A percentile compares a stretch with the other conserved stretches of the same genome.
Evolutionary conservation across 37 sponge, comb jelly and placozoan genomes (phyloP).

Genomic region (Diacarnus erythraeanus): DNA sequence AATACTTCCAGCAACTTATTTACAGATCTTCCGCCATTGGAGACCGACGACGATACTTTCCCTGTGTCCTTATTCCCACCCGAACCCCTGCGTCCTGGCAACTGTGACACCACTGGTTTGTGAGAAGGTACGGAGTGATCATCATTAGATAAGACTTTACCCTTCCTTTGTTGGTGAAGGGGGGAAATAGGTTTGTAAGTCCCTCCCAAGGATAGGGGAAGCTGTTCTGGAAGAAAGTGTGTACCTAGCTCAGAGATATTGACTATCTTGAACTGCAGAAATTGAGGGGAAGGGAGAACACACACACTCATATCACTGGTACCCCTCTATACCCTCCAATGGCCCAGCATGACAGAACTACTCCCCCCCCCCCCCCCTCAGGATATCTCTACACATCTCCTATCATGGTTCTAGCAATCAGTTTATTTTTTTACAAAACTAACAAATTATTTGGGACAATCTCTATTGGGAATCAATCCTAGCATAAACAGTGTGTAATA

Average conservation of each 20-base stretch:
- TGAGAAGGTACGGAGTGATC: background rate
- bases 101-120: background rate
- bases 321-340: too few relatives aligned
- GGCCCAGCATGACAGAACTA: too few relatives aligned
- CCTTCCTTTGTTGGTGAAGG: background rate
- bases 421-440: background rate
- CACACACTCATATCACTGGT: too few relatives aligned
- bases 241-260: slow-evolving; percentile 17
- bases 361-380: too few relatives aligned
- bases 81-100: background rate
- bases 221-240: slow-evolving; percentile 8
- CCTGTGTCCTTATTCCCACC: background rate
- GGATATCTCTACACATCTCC: too few relatives aligned
- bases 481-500: too few relatives aligned
- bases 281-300: background rate
- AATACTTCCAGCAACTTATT: background rate
- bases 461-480: too few relatives aligned
- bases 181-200: slow-evolving; percentile 1
- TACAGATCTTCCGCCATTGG: background rate
- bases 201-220: slow-evolving; percentile 53
- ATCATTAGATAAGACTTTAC: background rate
- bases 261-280: slow-evolving; percentile 26
- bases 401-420: too few relatives aligned
- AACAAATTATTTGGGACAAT: background rate
- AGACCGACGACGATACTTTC: background rate